Base-by-base conservation (phyloP, 2,888 invertebrate genomes). In the Nezara viridula region DNA sequence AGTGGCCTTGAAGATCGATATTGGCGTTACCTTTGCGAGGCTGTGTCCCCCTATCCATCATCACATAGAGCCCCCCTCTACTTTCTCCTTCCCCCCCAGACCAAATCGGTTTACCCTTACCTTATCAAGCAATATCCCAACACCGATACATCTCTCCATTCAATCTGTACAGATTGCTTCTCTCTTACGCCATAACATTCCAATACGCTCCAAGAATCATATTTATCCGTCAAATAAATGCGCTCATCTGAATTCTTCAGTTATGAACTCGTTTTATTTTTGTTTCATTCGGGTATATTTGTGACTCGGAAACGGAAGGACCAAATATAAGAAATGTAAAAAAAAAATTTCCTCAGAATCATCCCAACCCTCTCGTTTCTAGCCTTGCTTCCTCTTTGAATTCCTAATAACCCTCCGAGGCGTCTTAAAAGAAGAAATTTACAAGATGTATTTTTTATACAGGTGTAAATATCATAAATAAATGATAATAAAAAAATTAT, bases 71-170 rank as follows among this genome's bases (percentile, higher is more conserved):
- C 81, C 19, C 44, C 1, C 81, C 44, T 21, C 44, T 10, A 7
- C 44, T 44, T 44, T 5, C 44, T 10, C 44, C 44, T 10, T 10
- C 44, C 60, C 27, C 77, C 81, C 81, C 12, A 1, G 44, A 81
- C 44, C 44, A 81, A 81, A 81, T 81, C 81, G 81, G 81, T 81
- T 81, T 81, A 81, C 81, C n/a, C 44, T 81, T 81, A 81, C 81
- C 81, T 81, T 81, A 81, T 81, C 81, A 47, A 44, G 81, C 81
- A 81, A 81, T 81, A 81, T 81, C 81, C 44, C 44, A 81, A 81
- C 81, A 47, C 24, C 44, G 44, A 81, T 81, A 81, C 81, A 81
- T 81, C 81, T 44, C 44, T 24, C 44, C 44, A 40, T 81, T 47
- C 40, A 81, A 81, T 81, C 81, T 81, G 4, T 81, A 40, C 44